Conservation (phyloP, 2,113 vertebrate species). For the Cranoglanis bouderius region DNA sequence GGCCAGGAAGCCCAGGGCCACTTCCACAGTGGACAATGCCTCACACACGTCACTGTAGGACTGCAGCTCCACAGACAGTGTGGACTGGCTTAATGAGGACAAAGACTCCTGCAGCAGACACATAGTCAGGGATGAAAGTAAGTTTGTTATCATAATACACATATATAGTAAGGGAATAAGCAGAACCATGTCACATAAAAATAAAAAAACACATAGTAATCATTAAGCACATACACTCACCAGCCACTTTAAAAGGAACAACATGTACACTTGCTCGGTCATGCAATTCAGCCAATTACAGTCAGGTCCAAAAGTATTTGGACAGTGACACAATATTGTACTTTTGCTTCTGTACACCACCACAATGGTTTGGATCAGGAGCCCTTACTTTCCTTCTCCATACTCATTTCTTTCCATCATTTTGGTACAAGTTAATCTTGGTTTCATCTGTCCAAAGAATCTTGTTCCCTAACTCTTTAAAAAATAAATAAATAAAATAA, state of each 20-base stretch:
- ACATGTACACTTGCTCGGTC: not conserved
- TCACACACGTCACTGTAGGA: conserved; percentile 91
- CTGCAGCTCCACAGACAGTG: conserved; percentile 81
- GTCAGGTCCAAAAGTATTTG: too few relatives aligned
- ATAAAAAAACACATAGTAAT: not conserved
- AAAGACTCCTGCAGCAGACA: conserved; percentile 75
- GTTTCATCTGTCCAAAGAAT: too few relatives aligned
- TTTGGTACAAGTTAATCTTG: too few relatives aligned
- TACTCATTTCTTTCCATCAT: too few relatives aligned
- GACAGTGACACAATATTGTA: too few relatives aligned
- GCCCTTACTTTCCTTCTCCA: too few relatives aligned
- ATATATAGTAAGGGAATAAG: not conserved
- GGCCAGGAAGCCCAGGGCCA: conserved; percentile 86
- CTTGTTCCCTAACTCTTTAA: too few relatives aligned
- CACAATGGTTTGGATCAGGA: too few relatives aligned
- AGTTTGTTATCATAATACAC: not conserved
- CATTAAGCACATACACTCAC: not conserved
- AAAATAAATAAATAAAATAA: too few relatives aligned
- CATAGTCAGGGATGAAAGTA: conserved; percentile 10
- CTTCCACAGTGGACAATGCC: conserved; percentile 81
- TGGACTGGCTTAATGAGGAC: conserved; percentile 67
- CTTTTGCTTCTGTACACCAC: too few relatives aligned
- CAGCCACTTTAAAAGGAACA: not conserved
- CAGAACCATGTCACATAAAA: not conserved
- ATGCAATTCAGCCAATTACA: not conserved